Percentiles rank a stretch among this genome's conserved stretches.
phyloP scores from a whole-genome alignment of 2,797 vertebrate genomes.

The Sebastes itinus region DNA sequence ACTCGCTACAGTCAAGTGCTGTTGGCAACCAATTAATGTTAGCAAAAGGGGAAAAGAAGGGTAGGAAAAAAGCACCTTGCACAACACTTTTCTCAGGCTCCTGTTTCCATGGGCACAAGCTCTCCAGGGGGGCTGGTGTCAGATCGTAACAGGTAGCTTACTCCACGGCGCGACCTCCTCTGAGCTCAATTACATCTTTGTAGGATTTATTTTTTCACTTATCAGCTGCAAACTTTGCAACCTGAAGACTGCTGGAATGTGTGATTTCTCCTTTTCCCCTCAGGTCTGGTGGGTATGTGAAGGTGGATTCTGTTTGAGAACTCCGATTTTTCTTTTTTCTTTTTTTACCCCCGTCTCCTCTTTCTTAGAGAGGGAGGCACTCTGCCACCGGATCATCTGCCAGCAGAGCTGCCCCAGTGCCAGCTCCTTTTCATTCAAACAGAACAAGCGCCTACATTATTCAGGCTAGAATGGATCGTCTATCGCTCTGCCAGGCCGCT shows the following conservation, averaged over 20 bases:
- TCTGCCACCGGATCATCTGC: slow-evolving; percentile 71
- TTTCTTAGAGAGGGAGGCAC: slow-evolving; percentile 56
- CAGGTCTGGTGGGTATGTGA: slow-evolving; percentile 20
- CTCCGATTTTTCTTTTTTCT: not conserved
- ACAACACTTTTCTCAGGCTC: slow-evolving; percentile 68
- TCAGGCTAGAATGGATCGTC: slow-evolving; percentile 62
- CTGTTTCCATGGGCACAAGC: slow-evolving; percentile 67
- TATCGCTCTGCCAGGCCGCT: slow-evolving; percentile 53
- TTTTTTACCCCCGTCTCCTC: slow-evolving; percentile 27
- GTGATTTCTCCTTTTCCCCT: slow-evolving; percentile 22
- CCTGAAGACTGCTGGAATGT: slow-evolving; percentile 30
- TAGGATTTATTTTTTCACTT: slow-evolving; percentile 24
- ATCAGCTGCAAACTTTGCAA: slow-evolving; percentile 31
- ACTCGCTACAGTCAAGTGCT: slow-evolving; percentile 80
- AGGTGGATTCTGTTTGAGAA: slow-evolving; percentile 53
- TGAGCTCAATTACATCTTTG: slow-evolving; percentile 59
- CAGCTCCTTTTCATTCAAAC: slow-evolving; percentile 74
- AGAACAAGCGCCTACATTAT: slow-evolving; percentile 78
- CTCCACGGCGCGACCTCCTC: slow-evolving; percentile 20
- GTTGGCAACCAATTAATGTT: slow-evolving; percentile 78
- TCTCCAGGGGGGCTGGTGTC: slow-evolving; percentile 40
- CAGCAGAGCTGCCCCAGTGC: slow-evolving; percentile 63
- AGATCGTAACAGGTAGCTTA: slow-evolving; percentile 57
- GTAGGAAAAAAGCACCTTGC: slow-evolving; percentile 64
- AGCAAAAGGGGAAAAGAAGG: slow-evolving; percentile 48